Percentiles rank a stretch among this genome's conserved stretches.
These are phyloP conservation scores for Opisthograptis luteolata DNA, from an alignment of 2,888 invertebrate genomes.

Conservation along the genomic window DNA sequence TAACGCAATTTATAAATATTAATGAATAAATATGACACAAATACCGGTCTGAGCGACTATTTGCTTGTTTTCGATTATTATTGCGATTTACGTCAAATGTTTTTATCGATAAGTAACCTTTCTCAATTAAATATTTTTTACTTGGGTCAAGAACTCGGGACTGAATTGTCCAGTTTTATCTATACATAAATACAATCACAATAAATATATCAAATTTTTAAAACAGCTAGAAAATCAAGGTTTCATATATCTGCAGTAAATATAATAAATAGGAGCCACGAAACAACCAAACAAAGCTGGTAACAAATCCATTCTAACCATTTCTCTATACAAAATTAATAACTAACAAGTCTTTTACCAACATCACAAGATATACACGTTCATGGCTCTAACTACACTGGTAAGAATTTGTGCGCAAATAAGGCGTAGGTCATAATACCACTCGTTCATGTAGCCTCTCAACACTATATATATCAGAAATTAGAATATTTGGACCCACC, in stretches of 20 bases:
- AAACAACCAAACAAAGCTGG: background rate
- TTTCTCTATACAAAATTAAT: no score
- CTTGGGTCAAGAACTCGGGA: background rate
- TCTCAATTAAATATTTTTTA: background rate
- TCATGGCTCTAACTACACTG: background rate
- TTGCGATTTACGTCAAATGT: background rate
- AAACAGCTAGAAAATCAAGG: background rate
- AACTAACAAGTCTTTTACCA: background rate
- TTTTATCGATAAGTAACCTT: background rate
- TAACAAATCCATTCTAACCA: background rate
- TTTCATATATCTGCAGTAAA: background rate
- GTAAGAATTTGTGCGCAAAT: background rate
- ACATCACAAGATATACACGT: no score
- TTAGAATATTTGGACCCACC: slow-evolving; percentile 68
- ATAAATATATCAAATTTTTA: slow-evolving; percentile 30
- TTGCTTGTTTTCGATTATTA: background rate
- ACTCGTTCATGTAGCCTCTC: slow-evolving; percentile 31
- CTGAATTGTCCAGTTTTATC: background rate
- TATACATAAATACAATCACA: slow-evolving; percentile 22
- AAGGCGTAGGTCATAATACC: slow-evolving; percentile 23
- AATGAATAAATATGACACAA: slow-evolving; percentile 1
- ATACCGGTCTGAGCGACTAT: background rate
- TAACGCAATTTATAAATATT: slow-evolving; percentile 19
- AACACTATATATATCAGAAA: slow-evolving; percentile 39
- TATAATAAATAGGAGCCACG: background rate